Conservation (phyloP, 2,797 vertebrate species). For the Sebastes kiyomatsui region DNA sequence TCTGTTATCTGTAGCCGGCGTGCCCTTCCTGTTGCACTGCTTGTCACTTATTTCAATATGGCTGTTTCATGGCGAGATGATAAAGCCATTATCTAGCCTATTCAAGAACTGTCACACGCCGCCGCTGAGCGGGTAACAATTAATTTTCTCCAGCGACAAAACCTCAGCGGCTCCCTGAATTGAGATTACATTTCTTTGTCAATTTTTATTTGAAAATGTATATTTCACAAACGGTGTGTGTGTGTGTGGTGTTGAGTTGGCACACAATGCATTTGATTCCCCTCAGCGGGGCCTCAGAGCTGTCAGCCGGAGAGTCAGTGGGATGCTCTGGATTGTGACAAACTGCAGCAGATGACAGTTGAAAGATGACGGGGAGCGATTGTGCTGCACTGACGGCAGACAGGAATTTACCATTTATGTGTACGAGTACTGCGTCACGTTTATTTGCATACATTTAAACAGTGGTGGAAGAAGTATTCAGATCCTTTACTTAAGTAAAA, state of each 20-base stretch:
- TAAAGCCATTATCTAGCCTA: slow-evolving; percentile 76
- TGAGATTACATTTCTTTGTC: slow-evolving; percentile 72
- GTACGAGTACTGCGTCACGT: not conserved
- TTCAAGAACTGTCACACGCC: slow-evolving; percentile 72
- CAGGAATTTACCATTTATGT: not conserved
- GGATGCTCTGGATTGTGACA: slow-evolving; percentile 50
- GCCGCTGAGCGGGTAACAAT: slow-evolving; percentile 60
- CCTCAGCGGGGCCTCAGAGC: slow-evolving; percentile 56
- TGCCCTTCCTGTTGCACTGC: slow-evolving; percentile 40
- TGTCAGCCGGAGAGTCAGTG: slow-evolving; percentile 51
- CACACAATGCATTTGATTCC: slow-evolving; percentile 61
- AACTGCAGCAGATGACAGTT: slow-evolving; percentile 61
- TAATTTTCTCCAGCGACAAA: slow-evolving; percentile 69
- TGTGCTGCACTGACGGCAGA: slow-evolving; percentile 28
- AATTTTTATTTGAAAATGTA: slow-evolving; percentile 69
- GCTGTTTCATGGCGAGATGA: slow-evolving; percentile 64
- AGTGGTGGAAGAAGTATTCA: not conserved
- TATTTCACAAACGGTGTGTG: slow-evolving; percentile 55
- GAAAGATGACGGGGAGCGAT: slow-evolving; percentile 48
- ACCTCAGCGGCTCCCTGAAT: slow-evolving; percentile 41
- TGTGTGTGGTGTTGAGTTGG: slow-evolving; percentile 29
- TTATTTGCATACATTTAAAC: slow-evolving; percentile 13
- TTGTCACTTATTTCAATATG: slow-evolving; percentile 62
- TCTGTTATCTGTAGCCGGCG: slow-evolving; percentile 15
- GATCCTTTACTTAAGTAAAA: not conserved